Percentiles rank a stretch among this genome's conserved stretches.
These are phyloP conservation scores for Aphidius ervi DNA, from an alignment of 1,140 invertebrate species.

Conservation along the genomic window DNA sequence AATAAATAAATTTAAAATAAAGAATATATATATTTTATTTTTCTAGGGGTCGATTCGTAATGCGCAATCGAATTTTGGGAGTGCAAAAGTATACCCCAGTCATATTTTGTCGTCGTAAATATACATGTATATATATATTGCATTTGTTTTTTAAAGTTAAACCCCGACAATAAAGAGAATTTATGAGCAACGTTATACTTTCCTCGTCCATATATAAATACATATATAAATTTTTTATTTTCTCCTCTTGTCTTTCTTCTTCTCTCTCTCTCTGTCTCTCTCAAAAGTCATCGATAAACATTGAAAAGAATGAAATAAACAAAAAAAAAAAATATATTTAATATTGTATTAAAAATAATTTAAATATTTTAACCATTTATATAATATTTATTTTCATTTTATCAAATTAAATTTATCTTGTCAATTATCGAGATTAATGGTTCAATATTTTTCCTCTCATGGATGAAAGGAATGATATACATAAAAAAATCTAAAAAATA, in stretches of 20 bases:
- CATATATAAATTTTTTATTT: not conserved
- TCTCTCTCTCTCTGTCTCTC: not conserved
- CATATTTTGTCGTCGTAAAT: slow-evolving; percentile 17
- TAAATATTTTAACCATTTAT: slow-evolving; percentile 17
- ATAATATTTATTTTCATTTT: not conserved
- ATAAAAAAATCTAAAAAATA: not conserved
- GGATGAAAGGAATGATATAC: not conserved
- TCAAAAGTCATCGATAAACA: slow-evolving; percentile 11
- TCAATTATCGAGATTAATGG: slow-evolving; percentile 9
- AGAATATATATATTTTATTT: too few relatives aligned
- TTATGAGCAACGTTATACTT: slow-evolving; percentile 7
- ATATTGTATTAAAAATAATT: slow-evolving; percentile 15
- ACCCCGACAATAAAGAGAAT: slow-evolving; percentile 14
- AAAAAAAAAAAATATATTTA: slow-evolving; percentile 2
- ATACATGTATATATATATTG: slow-evolving; percentile 5
- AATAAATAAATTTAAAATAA: too few relatives aligned
- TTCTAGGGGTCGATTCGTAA: not conserved
- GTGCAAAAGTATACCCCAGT: slow-evolving; percentile 4
- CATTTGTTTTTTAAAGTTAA: not conserved
- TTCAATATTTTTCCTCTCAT: not conserved
- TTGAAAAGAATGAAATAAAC: slow-evolving; percentile 11
- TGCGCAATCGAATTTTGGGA: slow-evolving; percentile 22
- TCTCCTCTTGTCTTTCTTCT: not conserved
- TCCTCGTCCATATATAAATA: not conserved
- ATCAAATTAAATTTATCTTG: slow-evolving; percentile 7